These are phyloP conservation scores for Thysanoteuthis rhombus DNA, from an alignment of 2,888 invertebrate genomes.

Conservation along the genomic window DNA sequence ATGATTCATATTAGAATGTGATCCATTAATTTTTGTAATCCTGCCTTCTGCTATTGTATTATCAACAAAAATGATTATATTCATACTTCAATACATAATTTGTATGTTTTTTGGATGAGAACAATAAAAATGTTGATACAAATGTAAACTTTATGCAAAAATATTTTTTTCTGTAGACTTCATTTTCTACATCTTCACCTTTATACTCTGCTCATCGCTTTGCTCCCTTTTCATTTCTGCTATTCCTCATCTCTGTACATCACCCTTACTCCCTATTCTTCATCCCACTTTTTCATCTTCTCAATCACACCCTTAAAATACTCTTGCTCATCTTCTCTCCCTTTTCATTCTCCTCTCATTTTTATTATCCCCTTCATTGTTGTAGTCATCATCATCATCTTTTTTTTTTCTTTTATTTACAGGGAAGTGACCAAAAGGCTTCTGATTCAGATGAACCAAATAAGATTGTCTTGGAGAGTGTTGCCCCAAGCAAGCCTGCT, in stretches of 20 bases:
- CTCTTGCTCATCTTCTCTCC: not conserved
- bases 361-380: not conserved
- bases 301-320: not conserved
- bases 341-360: not conserved
- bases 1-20: no score
- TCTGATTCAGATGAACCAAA: slow-evolving; percentile 42
- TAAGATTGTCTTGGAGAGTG: slow-evolving; percentile 35
- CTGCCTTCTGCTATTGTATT: not conserved
- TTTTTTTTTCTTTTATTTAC: not conserved
- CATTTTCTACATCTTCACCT: not conserved
- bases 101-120: no score
- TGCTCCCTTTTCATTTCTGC: not conserved
- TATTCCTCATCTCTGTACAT: no score
- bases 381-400: not conserved
- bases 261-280: not conserved
- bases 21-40: not conserved
- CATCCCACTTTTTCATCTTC: not conserved
- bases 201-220: no score
- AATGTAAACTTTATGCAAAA: no score
- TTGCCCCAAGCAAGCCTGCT: slow-evolving; percentile 14
- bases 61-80: no score
- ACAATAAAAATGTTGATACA: no score
- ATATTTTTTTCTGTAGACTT: no score
- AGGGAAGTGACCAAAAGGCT: slow-evolving; percentile 32
- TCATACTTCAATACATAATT: no score